Evolutionary conservation across 30 jellyfish, hydroid and myxozoan species (phyloP), one percentile per base, ranked within the genome.

Genomic region (Pelagia noctiluca): DNA sequence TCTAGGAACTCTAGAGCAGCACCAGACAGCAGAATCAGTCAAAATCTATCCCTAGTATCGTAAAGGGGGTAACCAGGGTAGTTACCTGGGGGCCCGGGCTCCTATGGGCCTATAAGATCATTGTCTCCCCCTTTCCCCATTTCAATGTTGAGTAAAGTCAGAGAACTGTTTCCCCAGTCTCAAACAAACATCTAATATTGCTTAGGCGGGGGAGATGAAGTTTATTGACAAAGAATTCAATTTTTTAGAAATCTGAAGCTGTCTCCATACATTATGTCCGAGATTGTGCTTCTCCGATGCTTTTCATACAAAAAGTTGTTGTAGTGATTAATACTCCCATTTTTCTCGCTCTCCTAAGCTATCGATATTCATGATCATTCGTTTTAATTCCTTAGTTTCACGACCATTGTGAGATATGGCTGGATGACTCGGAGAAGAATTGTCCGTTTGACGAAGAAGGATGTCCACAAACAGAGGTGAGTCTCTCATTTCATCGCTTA

Each of bases 361-460:
- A 42, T 42, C 57, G 8, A 42, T 5, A 8, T 8, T 42, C 16
- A 5, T 42, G 12, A 42, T 42, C 8, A 42, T 5, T 42, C 57
- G 8, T 42, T 42, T 16, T 42, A 5, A 5, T 42, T 42, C 57
- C 57, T 42, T 76, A 76, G 87, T 0, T 76, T 21, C 28, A n/a
- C 49, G 82, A 79, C 34, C 82, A 79, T 63, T 35, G 47, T 34
- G 26, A 79, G 22, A 7, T 79, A 4, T 79, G 75, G 82, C 64
- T 73, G 21, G 75, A 79, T 2, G 38, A 49, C 7, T 22, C 81
- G 32, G 30, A 29, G 10, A 48, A 25, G 28, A 24, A 10, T 4
- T 79, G 90, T 38, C 90, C 90, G 11, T 63, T 79, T 28, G 24
- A 63, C 8, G 82, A 79, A n/a, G 90, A 79, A 32, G 90, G 90